Base-by-base conservation (phyloP, 2,113 vertebrate genomes). In the Eptesicus fuscus region DNA sequence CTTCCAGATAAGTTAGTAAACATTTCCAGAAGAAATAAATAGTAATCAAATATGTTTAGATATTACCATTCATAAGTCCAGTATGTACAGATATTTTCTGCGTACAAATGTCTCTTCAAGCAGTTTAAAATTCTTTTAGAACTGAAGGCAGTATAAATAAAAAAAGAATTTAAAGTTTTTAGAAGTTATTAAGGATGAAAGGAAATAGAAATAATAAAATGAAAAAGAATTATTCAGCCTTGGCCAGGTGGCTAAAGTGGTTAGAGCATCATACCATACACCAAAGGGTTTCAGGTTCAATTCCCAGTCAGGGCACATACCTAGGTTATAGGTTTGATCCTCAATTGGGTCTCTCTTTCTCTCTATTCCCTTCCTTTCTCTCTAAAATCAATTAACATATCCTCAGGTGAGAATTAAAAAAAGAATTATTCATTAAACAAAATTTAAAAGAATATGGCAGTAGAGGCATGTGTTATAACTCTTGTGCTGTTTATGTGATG, bases 141-240 rank as follows among this genome's bases (percentile, higher is more conserved):
- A 63, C 10, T 70, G 59, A 88, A 17, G 9, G 5, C 2, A 74
- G 0, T 30, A 69, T 53, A 87, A 91, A 92, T 40, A 88, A 71
- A 85, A 84, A 71, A 85, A 80, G 47, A 28, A 28, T 61, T 83
- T 74, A 79, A 49, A 90, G 4, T 4, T 63, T 56, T 49, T 65
- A 89, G 74, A 88, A 89, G 91, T 85, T 95, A 86, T 77, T 94
- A 83, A 61, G 17, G 8, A 91, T n/a, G 42, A 8, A 79, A 40
- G 14, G 30, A 85, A 91, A 71, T 73, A 12, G 20, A 85, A 70
- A 59, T 73, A 85, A 95, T 44, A 2, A 74, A 83, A 84, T 79
- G 16, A 70, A 89, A 59, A 85, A 42, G 9, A 91, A 82, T 70
- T 91, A 47, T 32, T 63, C 28, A 32, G 61, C 12, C 11, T 30